Base-by-base conservation (phyloP, 2,888 invertebrate genomes). In the Drepana falcataria region DNA sequence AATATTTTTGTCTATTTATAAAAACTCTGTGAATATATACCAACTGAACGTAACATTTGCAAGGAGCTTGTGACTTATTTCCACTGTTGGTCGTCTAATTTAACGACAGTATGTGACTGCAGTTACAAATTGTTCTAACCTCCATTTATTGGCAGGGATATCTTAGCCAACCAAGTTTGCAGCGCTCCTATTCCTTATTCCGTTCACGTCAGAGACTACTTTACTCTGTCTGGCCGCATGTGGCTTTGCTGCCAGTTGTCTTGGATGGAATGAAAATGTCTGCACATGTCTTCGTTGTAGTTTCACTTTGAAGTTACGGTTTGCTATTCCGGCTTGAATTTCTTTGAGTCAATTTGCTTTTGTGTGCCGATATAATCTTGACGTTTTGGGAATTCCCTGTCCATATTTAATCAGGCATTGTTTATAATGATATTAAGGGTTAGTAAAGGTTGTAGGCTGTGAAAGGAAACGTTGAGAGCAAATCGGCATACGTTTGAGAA, bases 61-160 rank as follows among this genome's bases (percentile, higher is more conserved):
- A 40, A 1, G 44, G 44, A 44, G 9, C 40, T 40, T 44, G 44
- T 47, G 44, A 40, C 41, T 56, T 33, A 55, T 54, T 53, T 54
- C 53, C 53, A 55, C 21, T 53, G 48, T 49, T 53, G 68, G 59
- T 69, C 59, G 55, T 53, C 63, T 60, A 62, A 64, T 64, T 66
- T 60, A 66, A 61, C 67, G 53, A 51, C 73, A 52, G 73, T 80
- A 57, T 78, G 75, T 79, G 71, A 59, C 68, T 51, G 51, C 56
- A 65, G 65, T 75, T 71, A 81, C 81, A 80, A 80, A 81, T 81
- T 76, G 77, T 75, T 71, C 74, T 71, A 69, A 73, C 77, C 73
- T 71, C 69, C 74, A 71, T 73, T 71, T 79, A 81, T 81, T 77
- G 80, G 79, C 75, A 74, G 62, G 56, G 62, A 69, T 73, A 71